Evolutionary conservation across 1,140 invertebrate genomes (phyloP).

Genomic region (Tigriopus japonicus): DNA sequence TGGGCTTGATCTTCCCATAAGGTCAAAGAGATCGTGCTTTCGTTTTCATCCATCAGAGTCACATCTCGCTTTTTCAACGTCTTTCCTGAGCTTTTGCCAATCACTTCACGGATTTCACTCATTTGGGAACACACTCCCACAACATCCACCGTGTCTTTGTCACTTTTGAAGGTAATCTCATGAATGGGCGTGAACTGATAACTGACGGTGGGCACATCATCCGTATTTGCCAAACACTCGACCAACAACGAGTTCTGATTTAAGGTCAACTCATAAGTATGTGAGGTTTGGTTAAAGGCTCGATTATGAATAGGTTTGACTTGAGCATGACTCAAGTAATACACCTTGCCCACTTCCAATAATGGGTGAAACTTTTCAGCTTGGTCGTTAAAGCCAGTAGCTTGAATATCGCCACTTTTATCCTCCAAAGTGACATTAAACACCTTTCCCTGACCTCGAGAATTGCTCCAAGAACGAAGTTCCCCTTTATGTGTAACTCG

Average conservation of each 20-base stretch:
- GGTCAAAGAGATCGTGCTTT: not conserved
- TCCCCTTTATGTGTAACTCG: not conserved
- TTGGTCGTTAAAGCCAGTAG: constrained; percentile 2
- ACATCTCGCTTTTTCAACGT: not conserved
- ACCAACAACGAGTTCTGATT: not conserved
- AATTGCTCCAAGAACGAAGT: constrained; percentile 2
- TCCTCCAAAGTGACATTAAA: constrained; percentile 1
- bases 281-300: not conserved
- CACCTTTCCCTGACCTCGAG: not conserved
- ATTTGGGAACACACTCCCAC: not conserved
- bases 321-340: not conserved
- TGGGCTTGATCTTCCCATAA: not conserved
- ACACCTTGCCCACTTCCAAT: not conserved
- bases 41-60: not conserved
- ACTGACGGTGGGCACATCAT: not conserved
- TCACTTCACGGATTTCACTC: not conserved
- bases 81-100: not conserved
- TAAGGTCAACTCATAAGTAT: constrained; percentile 8
- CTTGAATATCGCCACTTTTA: constrained; percentile 1
- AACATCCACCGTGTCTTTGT: not conserved
- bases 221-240: not conserved
- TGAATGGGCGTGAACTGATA: not conserved
- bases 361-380: not conserved
- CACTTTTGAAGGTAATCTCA: not conserved
- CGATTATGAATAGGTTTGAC: not conserved